Percentiles rank a stretch among this genome's conserved stretches.
These are phyloP conservation scores for Odontesthes bonariensis DNA, from an alignment of 2,113 vertebrate species.

Conservation along the genomic window DNA sequence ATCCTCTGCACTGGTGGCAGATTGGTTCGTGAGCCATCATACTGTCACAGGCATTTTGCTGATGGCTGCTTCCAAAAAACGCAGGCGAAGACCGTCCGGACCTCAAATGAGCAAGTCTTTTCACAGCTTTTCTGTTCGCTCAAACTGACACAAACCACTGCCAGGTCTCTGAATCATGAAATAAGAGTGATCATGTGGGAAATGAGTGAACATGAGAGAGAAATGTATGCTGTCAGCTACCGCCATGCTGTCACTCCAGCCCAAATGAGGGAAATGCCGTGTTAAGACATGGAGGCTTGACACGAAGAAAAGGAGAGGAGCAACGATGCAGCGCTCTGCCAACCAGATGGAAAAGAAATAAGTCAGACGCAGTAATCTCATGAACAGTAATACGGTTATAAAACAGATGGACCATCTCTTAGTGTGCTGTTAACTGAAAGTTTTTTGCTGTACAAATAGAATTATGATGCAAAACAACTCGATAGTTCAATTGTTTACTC, in stretches of 20 bases:
- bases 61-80: neutral
- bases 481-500: neutral
- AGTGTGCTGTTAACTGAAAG: neutral
- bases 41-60: slow-evolving; percentile 30
- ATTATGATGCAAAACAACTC: neutral
- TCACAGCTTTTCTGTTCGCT: slow-evolving; percentile 29
- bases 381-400: no score
- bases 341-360: neutral
- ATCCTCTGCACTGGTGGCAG: slow-evolving; percentile 33
- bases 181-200: slow-evolving; percentile 6
- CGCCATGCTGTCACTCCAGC: slow-evolving; percentile 10
- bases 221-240: slow-evolving; percentile 12
- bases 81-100: slow-evolving; percentile 6
- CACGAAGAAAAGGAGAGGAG: neutral
- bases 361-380: neutral
- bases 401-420: neutral
- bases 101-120: slow-evolving; percentile 50
- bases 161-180: slow-evolving; percentile 49
- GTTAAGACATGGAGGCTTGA: neutral
- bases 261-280: slow-evolving; percentile 9
- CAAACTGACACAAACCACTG: slow-evolving; percentile 38
- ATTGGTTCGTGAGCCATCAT: slow-evolving; percentile 24
- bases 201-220: slow-evolving; percentile 28
- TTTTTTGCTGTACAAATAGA: no score
- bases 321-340: neutral